Percentiles rank a stretch among this genome's conserved stretches.
phyloP scores from a whole-genome alignment of 23 tunicate genomes.

The Botrylloides violaceus region DNA sequence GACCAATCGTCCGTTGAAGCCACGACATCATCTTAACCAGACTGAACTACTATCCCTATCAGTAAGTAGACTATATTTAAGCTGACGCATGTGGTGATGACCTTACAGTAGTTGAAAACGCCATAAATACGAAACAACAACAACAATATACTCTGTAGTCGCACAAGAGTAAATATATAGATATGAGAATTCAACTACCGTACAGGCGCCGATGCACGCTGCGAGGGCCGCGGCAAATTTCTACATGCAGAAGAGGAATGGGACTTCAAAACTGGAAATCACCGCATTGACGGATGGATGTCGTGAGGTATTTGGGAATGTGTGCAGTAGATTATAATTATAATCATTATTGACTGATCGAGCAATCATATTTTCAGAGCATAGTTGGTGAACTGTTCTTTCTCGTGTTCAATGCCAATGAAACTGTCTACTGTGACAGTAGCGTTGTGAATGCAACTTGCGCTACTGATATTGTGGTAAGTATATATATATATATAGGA shows the following conservation, averaged over 20 bases:
- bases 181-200: too few species aligned
- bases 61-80: too few species aligned
- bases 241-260: constrained; percentile 5
- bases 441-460: constrained; percentile 25
- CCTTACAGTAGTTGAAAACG: too few species aligned
- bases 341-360: too few species aligned
- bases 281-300: constrained; percentile 15
- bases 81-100: too few species aligned
- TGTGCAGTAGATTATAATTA: too few species aligned
- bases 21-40: background rate
- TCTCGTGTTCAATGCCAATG: constrained; percentile 40
- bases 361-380: constrained; percentile 18
- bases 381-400: constrained; percentile 44
- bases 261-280: constrained; percentile 7
- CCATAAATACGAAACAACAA: too few species aligned
- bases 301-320: constrained; percentile 6
- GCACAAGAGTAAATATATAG: too few species aligned
- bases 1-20: background rate
- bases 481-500: too few species aligned
- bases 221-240: background rate
- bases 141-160: too few species aligned
- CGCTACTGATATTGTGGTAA: constrained; percentile 32
- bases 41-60: background rate
- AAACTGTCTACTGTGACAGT: constrained; percentile 26
- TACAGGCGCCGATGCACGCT: too few species aligned